phyloP scores from a whole-genome alignment of 2,888 invertebrate genomes.

The Platynereis dumerilii region DNA sequence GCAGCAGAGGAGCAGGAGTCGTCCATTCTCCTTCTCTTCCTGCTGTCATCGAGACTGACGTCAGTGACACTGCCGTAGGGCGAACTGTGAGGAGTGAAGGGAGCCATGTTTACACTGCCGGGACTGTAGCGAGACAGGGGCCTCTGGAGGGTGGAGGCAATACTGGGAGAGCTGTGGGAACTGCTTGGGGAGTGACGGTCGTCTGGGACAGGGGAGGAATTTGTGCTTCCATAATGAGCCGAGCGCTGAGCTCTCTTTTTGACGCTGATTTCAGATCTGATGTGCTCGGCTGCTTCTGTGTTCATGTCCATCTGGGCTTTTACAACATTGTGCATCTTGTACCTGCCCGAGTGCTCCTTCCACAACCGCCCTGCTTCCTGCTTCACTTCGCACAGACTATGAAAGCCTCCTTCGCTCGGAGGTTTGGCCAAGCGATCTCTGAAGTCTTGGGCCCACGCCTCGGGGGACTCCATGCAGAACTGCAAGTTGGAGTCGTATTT shows the following conservation, averaged over 20 bases:
- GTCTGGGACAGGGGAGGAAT: slow-evolving; percentile 13
- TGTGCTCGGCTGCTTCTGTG: slow-evolving; percentile 16
- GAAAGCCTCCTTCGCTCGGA: slow-evolving; percentile 36
- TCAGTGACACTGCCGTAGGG: slow-evolving; percentile 4
- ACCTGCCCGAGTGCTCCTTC: slow-evolving; percentile 37
- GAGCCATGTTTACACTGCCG: neutral
- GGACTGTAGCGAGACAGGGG: slow-evolving; percentile 8
- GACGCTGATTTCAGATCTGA: neutral
- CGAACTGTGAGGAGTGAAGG: neutral
- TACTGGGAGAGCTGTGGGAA: slow-evolving; percentile 7
- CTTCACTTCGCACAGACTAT: slow-evolving; percentile 38
- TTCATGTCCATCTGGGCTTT: slow-evolving; percentile 39
- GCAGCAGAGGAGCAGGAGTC: neutral
- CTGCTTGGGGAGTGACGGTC: slow-evolving; percentile 12
- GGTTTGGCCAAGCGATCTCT: slow-evolving; percentile 30
- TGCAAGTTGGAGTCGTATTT: slow-evolving; percentile 40
- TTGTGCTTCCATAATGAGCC: slow-evolving; percentile 7
- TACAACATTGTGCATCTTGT: slow-evolving; percentile 40
- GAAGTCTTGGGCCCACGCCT: slow-evolving; percentile 36
- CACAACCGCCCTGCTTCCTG: slow-evolving; percentile 38
- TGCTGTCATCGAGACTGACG: slow-evolving; percentile 4
- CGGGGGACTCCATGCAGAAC: slow-evolving; percentile 37
- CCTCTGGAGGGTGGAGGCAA: slow-evolving; percentile 2
- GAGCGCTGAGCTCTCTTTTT: neutral
- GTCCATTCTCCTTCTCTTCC: neutral